phyloP scores from a whole-genome alignment of 2,888 invertebrate species.

The Pandemis cinnamomeana region DNA sequence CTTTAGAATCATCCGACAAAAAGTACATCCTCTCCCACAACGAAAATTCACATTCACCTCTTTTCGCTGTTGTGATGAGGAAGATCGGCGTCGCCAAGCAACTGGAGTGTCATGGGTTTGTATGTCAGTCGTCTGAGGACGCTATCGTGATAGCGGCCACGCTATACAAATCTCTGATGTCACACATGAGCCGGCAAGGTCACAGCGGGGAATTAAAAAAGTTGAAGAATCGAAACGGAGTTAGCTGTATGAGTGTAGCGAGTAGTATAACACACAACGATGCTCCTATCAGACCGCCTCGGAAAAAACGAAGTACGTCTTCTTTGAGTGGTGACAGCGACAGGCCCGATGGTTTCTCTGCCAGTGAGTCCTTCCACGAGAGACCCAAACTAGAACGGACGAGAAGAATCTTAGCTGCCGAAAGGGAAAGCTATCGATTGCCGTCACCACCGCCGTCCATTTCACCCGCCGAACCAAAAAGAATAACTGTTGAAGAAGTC shows the following conservation, averaged over 20 bases:
- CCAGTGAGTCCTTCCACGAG: slow-evolving; percentile 76
- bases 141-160: slow-evolving; percentile 96
- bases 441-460: slow-evolving; percentile 70
- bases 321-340: slow-evolving; percentile 87
- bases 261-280: slow-evolving; percentile 83
- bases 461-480: slow-evolving; percentile 69
- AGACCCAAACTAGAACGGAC: slow-evolving; percentile 81
- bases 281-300: slow-evolving; percentile 88
- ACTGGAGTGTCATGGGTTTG: slow-evolving; percentile 95
- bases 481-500: slow-evolving; percentile 82
- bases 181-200: slow-evolving; percentile 88
- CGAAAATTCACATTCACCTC: slow-evolving; percentile 90
- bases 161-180: slow-evolving; percentile 93
- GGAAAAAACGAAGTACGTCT: slow-evolving; percentile 89
- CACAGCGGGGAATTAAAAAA: slow-evolving; percentile 80
- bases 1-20: slow-evolving; percentile 80
- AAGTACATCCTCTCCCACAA: slow-evolving; percentile 84
- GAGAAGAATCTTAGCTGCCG: slow-evolving; percentile 83
- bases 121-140: slow-evolving; percentile 95
- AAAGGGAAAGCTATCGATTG: slow-evolving; percentile 82
- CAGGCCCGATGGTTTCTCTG: slow-evolving; percentile 80
- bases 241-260: slow-evolving; percentile 90
- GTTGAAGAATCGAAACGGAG: slow-evolving; percentile 88
- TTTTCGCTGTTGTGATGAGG: slow-evolving; percentile 96
- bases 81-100: slow-evolving; percentile 90